Base-by-base conservation (phyloP, 2,888 invertebrate genomes). In the Pinctada fucata region DNA sequence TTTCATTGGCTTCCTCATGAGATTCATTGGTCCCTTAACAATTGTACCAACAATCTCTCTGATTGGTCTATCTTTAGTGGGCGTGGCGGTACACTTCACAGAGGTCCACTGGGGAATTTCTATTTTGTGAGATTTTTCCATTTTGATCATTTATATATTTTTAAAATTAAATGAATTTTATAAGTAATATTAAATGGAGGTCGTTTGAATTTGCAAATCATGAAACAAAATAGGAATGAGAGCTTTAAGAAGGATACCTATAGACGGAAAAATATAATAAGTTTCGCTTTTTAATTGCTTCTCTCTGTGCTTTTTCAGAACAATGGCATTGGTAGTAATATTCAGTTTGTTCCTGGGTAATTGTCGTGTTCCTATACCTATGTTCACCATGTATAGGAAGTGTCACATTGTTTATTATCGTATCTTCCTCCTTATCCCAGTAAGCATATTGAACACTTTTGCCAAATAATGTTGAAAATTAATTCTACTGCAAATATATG, bases 11-110 rank as follows among this genome's bases (percentile, higher is more conserved):
- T 73, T 88, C 51, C 16, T 90, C 4, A 67, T 90, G 31, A 80
- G 79, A 58, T 88, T 94, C 88, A 95, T 97, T 73, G 96, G 97
- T 0, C 97, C 97, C 0, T 92, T 97, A 78, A 96, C 97, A 0
- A 96, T 97, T 77, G 96, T 95, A 0, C 97, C 97, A 0, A 97
- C 97, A 0, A 96, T 97, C 10, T 95, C 96, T 0, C 93, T 97
- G 74, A 96, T 97, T 79, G 97, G 97, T 0, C 92, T 97, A 16
- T 96, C 96, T 0, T 93, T 97, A 50, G 97, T 97, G 90, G 95
- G 95, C 89, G 95, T 96, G 91, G 96, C 97, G 0, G 95, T 96
- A 0, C 94, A 94, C 0, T 96, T 96, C 13, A 96, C 96, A 0
- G 94, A 96, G 0, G 94, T 95, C 88, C 96, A 97, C 86, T 97